These are phyloP conservation scores for Allolobophora icterica DNA, from an alignment of 2,888 invertebrate genomes.

Conservation along the genomic window DNA sequence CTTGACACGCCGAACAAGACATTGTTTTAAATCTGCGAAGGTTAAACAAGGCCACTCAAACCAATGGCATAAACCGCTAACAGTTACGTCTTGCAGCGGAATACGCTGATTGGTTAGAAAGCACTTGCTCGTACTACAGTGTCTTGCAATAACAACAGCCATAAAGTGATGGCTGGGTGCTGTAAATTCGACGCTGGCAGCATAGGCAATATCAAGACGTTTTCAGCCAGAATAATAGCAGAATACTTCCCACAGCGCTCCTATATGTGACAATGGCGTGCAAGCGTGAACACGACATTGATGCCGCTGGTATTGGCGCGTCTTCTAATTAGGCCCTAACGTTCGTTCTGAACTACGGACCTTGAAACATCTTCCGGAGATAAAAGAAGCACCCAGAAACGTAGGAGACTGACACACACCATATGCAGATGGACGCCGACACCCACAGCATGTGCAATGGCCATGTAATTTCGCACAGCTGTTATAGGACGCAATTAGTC, in stretches of 20 bases:
- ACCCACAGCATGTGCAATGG: not conserved
- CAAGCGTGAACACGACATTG: no score
- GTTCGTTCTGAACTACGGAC: not conserved
- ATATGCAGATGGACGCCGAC: not conserved
- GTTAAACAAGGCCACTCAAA: not conserved
- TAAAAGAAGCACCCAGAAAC: not conserved
- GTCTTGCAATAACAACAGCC: not conserved
- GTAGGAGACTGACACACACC: not conserved
- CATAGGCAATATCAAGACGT: not conserved
- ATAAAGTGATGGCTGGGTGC: not conserved
- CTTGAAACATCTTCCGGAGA: not conserved
- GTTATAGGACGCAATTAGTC: not conserved
- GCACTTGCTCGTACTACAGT: no score
- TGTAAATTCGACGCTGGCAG: not conserved
- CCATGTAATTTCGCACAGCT: not conserved
- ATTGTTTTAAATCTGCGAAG: slow-evolving; percentile 3
- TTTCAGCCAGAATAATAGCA: no score
- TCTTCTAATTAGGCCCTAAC: not conserved
- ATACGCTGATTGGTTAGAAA: not conserved
- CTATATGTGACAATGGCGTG: no score
- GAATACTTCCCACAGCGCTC: no score
- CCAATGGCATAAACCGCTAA: not conserved
- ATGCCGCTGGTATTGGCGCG: not conserved
- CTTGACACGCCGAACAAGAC: not conserved
- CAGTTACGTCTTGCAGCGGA: not conserved